phyloP scores from a whole-genome alignment of 2,797 vertebrate genomes.

The Oreonectes daqikongensis region DNA sequence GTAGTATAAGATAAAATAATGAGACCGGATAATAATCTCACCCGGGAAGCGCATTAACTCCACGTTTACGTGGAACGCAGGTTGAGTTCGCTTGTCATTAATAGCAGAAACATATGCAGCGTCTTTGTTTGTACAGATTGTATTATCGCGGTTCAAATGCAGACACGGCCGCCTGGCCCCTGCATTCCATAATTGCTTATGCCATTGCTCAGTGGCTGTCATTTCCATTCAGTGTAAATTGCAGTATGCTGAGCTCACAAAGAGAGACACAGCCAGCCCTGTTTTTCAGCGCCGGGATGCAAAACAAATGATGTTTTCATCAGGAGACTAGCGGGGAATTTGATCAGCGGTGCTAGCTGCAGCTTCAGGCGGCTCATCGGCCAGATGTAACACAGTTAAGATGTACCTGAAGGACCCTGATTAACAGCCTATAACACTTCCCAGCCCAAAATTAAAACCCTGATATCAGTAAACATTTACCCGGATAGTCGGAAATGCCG shows the following conservation, averaged over 20 bases:
- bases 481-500: constrained; percentile 46
- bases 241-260: constrained; percentile 43
- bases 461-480: constrained; percentile 52
- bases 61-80: constrained; percentile 21
- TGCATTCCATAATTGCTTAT: constrained; percentile 42
- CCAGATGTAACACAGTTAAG: constrained; percentile 60
- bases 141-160: constrained; percentile 26
- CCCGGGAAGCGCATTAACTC: background rate
- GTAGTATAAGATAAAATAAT: background rate
- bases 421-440: constrained; percentile 56
- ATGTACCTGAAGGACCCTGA: constrained; percentile 59
- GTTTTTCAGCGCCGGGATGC: constrained; percentile 48
- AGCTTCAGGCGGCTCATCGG: constrained; percentile 55
- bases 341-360: constrained; percentile 50
- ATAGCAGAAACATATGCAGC: constrained; percentile 29
- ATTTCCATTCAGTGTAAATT: constrained; percentile 48
- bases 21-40: constrained; percentile 3
- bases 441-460: constrained; percentile 55
- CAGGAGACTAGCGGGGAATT: constrained; percentile 53
- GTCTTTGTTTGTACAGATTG: constrained; percentile 41
- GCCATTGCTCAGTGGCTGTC: constrained; percentile 41
- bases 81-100: constrained; percentile 39
- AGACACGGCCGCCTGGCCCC: constrained; percentile 12
- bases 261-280: constrained; percentile 50
- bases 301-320: constrained; percentile 59